Base-by-base conservation (phyloP, 1,140 invertebrate genomes). In the Nebria ingens region DNA sequence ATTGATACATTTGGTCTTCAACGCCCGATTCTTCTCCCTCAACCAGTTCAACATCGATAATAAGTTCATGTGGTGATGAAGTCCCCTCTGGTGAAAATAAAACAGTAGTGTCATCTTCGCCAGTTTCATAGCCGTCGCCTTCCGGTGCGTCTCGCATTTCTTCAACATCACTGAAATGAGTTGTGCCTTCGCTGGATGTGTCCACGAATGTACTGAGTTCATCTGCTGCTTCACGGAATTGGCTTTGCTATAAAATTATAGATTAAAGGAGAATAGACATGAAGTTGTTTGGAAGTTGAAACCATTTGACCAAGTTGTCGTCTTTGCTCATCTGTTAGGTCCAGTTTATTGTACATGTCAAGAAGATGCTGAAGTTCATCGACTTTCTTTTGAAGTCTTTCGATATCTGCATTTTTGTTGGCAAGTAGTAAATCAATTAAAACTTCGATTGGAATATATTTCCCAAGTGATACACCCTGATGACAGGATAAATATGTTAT, bases 391-490 rank as follows among this genome's bases (percentile, higher is more conserved):
- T 69, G 68, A 3, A 76, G 62, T 17, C 71, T 64, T n/a, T 60
- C 64, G 13, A 74, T 73, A 60, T 75, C 73, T 0, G 70, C 62
- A 59, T 74, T 74, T 56, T 76, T 75, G 1, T 70, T 65, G 2
- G 66, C 67, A 65, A 75, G 66, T 13, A 77, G 62, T 2, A 71
- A 74, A 53, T 73, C 68, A 0, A 77, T 69, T 21, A 77, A 70
- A 2, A 72, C 72, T 29, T 75, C 65, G 2, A 73, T 71, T 1
- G 75, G 74, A 45, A 77, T 57, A 53, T 75, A 72, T 59, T 66
- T 23, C 61, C 64, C 63, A 21, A 63, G 40, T 25, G 53, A 58
- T 22, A 61, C 21, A 34, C 58, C 55, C 62, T 63, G 38, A 23
- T 11, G 4, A 12, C n/a, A n/a, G n/a, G n/a, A n/a, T n/a, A n/a